phyloP scores from a whole-genome alignment of 2,888 invertebrate species.

The Fissipunctia ypsillon region DNA sequence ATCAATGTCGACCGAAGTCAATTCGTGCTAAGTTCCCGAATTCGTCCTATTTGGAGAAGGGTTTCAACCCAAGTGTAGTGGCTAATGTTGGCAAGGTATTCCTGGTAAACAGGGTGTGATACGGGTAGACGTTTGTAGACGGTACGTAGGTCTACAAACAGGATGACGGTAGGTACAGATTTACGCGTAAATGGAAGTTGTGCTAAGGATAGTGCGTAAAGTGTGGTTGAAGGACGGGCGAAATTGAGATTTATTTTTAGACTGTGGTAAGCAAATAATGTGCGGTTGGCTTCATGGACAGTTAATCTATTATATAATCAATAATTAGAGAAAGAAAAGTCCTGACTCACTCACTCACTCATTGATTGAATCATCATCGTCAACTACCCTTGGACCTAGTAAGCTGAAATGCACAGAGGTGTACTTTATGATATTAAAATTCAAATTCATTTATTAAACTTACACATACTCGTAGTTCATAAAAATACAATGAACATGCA shows the following conservation, averaged over 20 bases:
- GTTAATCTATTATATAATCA: background rate
- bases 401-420: background rate
- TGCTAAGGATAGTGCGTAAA: slow-evolving; percentile 9
- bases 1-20: slow-evolving; percentile 65
- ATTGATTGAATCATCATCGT: no score
- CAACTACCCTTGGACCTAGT: background rate
- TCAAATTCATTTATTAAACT: no score
- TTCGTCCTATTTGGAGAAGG: slow-evolving; percentile 70
- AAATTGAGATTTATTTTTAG: background rate
- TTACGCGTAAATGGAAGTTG: slow-evolving; percentile 57
- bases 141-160: slow-evolving; percentile 42
- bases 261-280: background rate
- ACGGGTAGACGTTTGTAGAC: slow-evolving; percentile 72
- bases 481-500: no score
- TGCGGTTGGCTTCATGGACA: no score
- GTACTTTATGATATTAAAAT: background rate
- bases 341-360: background rate
- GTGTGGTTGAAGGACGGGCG: slow-evolving; percentile 3
- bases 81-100: slow-evolving; percentile 69
- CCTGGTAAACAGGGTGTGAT: slow-evolving; percentile 71
- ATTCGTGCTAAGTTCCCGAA: slow-evolving; percentile 60
- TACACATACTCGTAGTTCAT: no score
- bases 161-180: slow-evolving; percentile 61
- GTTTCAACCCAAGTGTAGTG: slow-evolving; percentile 68
- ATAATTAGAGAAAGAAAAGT: background rate